A percentile compares a stretch with the other conserved stretches of the same genome.
Evolutionary conservation across 2,113 vertebrate genomes (phyloP).

Genomic region (Calidris pygmaea): DNA sequence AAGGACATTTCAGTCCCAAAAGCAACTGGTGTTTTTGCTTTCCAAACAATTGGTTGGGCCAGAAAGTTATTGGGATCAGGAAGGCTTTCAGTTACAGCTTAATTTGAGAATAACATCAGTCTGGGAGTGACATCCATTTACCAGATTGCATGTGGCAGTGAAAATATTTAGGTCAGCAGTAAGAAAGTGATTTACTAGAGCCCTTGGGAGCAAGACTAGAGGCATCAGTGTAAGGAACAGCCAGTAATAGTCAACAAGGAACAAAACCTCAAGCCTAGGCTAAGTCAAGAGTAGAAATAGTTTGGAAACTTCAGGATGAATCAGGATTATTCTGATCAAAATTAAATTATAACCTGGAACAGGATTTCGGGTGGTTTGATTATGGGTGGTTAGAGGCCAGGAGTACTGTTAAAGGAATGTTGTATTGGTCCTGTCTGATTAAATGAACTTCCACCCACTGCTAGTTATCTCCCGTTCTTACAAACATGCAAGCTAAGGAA

Average conservation of each 20-base stretch:
- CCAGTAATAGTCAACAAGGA: neutral
- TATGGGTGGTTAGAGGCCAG: neutral
- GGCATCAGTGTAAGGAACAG: neutral
- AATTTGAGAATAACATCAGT: neutral
- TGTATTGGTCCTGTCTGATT: neutral
- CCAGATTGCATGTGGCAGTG: neutral
- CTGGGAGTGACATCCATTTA: neutral
- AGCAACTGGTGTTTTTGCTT: neutral
- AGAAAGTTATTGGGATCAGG: neutral
- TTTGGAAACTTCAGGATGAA: neutral
- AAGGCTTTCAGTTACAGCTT: neutral
- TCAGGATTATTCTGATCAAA: neutral
- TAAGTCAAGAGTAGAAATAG: neutral
- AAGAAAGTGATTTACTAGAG: neutral
- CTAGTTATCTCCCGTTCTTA: neutral
- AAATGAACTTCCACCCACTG: neutral
- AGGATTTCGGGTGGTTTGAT: neutral
- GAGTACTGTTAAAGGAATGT: neutral
- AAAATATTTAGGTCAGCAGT: neutral
- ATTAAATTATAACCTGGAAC: neutral
- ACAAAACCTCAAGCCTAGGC: neutral
- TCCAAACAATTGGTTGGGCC: neutral
- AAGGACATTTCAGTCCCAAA: neutral
- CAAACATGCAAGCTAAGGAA: slow-evolving; percentile 1
- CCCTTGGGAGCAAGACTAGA: neutral